Conservation (phyloP, 1,140 invertebrate genomes). For the Pseudomyrmex cubaensis region DNA sequence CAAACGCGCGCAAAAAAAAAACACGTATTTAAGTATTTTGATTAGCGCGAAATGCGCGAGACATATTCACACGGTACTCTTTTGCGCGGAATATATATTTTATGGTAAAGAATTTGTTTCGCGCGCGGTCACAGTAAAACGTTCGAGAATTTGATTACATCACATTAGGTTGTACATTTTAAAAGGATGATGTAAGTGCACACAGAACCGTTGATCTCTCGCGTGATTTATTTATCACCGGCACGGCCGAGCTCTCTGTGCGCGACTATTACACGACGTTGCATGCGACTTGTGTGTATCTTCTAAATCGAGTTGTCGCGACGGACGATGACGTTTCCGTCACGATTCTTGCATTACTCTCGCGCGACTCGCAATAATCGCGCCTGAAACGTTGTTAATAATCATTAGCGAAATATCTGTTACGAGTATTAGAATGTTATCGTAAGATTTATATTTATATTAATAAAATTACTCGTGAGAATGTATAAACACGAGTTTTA, state of each 20-base stretch:
- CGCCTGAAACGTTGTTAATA: slow-evolving; percentile 56
- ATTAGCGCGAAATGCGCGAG: slow-evolving; percentile 27
- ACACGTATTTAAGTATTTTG: background rate
- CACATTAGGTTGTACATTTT: slow-evolving; percentile 72
- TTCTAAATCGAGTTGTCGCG: slow-evolving; percentile 63
- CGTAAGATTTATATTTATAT: slow-evolving; percentile 2
- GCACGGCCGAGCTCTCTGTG: slow-evolving; percentile 34
- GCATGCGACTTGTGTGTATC: slow-evolving; percentile 71
- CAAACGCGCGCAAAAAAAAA: background rate
- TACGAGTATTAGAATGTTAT: slow-evolving; percentile 9
- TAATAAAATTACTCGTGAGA: slow-evolving; percentile 7
- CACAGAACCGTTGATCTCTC: slow-evolving; percentile 75
- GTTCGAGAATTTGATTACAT: slow-evolving; percentile 59
- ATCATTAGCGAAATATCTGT: slow-evolving; percentile 37
- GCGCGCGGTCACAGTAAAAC: slow-evolving; percentile 41
- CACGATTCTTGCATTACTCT: slow-evolving; percentile 68
- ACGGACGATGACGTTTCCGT: slow-evolving; percentile 57
- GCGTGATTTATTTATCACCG: slow-evolving; percentile 74
- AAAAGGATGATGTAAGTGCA: slow-evolving; percentile 76
- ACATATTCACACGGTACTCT: slow-evolving; percentile 25
- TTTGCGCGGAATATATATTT: slow-evolving; percentile 29
- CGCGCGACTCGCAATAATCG: slow-evolving; percentile 59
- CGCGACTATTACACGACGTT: slow-evolving; percentile 72
- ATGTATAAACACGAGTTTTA: background rate
- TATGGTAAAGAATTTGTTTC: slow-evolving; percentile 32